A percentile compares a stretch with the other conserved stretches of the same genome.
Evolutionary conservation across 2,113 vertebrate genomes (phyloP).

Genomic region (Sturnus vulgaris): DNA sequence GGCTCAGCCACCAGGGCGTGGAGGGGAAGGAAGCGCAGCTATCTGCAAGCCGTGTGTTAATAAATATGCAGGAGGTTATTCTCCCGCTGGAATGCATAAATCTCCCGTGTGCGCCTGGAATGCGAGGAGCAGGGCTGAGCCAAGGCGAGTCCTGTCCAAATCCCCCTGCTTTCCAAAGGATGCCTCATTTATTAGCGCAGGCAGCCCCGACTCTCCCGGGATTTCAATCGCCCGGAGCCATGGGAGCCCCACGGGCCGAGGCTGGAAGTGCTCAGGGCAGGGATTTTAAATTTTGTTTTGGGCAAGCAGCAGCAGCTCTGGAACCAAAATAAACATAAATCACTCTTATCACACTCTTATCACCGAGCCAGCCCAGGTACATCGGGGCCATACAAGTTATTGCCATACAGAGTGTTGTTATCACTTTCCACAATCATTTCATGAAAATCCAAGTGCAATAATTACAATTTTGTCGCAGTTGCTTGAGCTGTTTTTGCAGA

Average conservation of each 20-base stretch:
- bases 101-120: constrained; percentile 31
- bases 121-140: constrained; percentile 22
- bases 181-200: constrained; percentile 56
- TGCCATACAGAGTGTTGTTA: rapidly evolving
- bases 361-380: rapidly evolving
- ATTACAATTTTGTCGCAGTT: rapidly evolving
- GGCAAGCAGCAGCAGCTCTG: not conserved
- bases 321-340: not conserved
- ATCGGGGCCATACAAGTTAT: rapidly evolving
- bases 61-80: constrained; percentile 2
- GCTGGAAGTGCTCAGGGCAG: not conserved
- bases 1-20: not conserved
- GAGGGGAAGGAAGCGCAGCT: not conserved
- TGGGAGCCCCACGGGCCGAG: not conserved
- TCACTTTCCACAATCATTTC: not conserved
- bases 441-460: not conserved
- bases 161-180: constrained; percentile 62
- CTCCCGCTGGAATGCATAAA: not conserved
- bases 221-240: not conserved
- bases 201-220: constrained; percentile 11
- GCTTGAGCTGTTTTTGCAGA: rapidly evolving
- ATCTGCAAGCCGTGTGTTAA: not conserved
- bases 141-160: constrained; percentile 47
- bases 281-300: not conserved
- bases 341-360: not conserved